phyloP scores from a whole-genome alignment of 1,140 invertebrate species.

The Penaeus indicus region DNA sequence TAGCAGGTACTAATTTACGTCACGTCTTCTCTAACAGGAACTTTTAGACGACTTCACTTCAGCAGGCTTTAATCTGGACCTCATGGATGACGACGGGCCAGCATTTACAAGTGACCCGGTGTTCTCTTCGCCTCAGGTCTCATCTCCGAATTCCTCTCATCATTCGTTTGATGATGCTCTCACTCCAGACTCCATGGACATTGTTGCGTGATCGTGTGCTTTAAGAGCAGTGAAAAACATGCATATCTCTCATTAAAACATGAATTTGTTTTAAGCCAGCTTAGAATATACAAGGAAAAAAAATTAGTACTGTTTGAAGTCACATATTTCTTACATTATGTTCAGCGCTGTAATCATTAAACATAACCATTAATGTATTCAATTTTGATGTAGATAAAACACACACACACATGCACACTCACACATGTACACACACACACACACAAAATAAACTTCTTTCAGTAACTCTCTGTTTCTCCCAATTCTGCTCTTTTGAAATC shows the following conservation, averaged over 20 bases:
- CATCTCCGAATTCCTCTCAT: constrained; percentile 57
- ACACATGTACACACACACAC: no score
- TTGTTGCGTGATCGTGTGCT: constrained; percentile 45
- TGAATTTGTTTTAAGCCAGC: neutral
- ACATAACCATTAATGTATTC: no score
- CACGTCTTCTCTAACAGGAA: constrained; percentile 25
- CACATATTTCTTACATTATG: no score
- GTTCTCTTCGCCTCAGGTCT: constrained; percentile 60
- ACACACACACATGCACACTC: no score
- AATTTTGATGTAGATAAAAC: no score
- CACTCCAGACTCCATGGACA: constrained; percentile 60
- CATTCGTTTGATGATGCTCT: constrained; percentile 59
- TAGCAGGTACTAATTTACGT: neutral
- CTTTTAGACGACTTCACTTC: constrained; percentile 61
- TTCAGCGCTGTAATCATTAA: no score
- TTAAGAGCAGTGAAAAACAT: neutral
- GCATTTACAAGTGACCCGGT: constrained; percentile 58
- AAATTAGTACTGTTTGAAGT: no score
- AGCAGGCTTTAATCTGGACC: constrained; percentile 56
- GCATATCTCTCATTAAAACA: neutral
- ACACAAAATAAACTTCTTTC: no score
- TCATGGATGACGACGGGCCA: constrained; percentile 60
- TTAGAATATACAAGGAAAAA: no score
- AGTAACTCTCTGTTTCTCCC: no score
- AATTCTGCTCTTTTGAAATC: no score